Percentiles rank a stretch among this genome's conserved stretches.
Conservation (phyloP, 2,888 invertebrate genomes). For the Thyatira batis region DNA sequence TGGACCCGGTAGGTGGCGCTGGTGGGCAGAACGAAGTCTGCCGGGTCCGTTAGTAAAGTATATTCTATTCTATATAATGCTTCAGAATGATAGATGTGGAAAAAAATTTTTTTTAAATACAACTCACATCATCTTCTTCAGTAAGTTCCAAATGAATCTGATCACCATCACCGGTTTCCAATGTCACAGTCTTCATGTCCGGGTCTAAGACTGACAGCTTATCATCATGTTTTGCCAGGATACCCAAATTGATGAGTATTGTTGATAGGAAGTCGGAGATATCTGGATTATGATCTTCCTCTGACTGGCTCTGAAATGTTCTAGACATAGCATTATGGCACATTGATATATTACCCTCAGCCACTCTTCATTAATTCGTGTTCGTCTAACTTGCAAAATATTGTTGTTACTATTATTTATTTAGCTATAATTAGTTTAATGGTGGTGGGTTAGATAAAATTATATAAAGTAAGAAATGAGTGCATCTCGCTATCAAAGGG, state of each 20-base stretch:
- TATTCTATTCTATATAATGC: no score
- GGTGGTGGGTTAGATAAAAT: no score
- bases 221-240: slow-evolving; percentile 40
- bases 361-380: no score
- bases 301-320: slow-evolving; percentile 16
- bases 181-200: slow-evolving; percentile 41
- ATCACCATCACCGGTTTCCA: slow-evolving; percentile 54
- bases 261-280: slow-evolving; percentile 50
- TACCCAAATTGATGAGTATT: slow-evolving; percentile 55
- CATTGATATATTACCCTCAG: no score
- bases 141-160: slow-evolving; percentile 49
- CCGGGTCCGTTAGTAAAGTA: no score
- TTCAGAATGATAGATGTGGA: background rate
- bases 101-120: background rate
- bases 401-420: no score
- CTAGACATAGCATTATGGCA: background rate
- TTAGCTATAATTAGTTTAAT: no score
- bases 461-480: no score
- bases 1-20: no score
- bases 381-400: no score
- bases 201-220: slow-evolving; percentile 34
- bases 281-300: slow-evolving; percentile 25
- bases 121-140: slow-evolving; percentile 48
- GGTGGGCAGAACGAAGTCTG: no score
- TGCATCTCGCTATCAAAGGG: no score